These are phyloP conservation scores for Cabera pusaria DNA, from an alignment of 2,888 invertebrate species.

Conservation along the genomic window DNA sequence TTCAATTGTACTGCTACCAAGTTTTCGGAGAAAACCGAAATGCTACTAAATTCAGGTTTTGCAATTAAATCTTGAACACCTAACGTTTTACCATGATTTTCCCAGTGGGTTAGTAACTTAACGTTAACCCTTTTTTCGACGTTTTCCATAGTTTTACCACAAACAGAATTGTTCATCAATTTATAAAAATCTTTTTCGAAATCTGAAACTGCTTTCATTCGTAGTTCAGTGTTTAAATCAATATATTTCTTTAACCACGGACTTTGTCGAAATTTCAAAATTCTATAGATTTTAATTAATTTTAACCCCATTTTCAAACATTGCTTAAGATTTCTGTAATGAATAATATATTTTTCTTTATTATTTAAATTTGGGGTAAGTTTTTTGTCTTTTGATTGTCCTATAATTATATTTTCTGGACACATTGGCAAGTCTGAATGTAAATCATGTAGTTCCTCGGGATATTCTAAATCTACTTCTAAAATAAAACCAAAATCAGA, in stretches of 20 bases:
- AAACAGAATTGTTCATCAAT: conserved; percentile 23
- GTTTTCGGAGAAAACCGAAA: conserved; percentile 10
- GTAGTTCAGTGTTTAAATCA: conserved; percentile 12
- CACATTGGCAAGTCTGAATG: conserved; percentile 26
- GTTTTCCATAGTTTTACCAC: conserved; percentile 23
- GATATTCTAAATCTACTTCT: conserved; percentile 32
- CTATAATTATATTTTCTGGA: conserved; percentile 17
- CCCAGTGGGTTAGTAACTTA: conserved; percentile 13
- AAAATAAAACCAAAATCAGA: conserved; percentile 21
- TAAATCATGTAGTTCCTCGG: conserved; percentile 22
- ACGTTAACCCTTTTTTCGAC: conserved; percentile 13
- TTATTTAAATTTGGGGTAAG: conserved; percentile 31
- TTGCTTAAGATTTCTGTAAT: conserved; percentile 36
- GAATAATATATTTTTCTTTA: conserved; percentile 31
- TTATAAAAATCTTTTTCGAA: conserved; percentile 25
- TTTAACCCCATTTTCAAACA: conserved; percentile 27
- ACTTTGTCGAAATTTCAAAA: conserved; percentile 22
- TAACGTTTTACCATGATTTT: conserved; percentile 3
- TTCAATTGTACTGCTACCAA: conserved; percentile 15
- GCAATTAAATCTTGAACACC: conserved; percentile 8
- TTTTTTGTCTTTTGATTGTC: conserved; percentile 9
- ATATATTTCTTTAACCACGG: conserved; percentile 21
- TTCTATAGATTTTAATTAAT: conserved; percentile 23
- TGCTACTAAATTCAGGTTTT: conserved; percentile 14
- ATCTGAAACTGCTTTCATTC: conserved; percentile 8